These are phyloP conservation scores for Cheilosia impressa DNA, from an alignment of 2,888 invertebrate species.

Conservation along the genomic window DNA sequence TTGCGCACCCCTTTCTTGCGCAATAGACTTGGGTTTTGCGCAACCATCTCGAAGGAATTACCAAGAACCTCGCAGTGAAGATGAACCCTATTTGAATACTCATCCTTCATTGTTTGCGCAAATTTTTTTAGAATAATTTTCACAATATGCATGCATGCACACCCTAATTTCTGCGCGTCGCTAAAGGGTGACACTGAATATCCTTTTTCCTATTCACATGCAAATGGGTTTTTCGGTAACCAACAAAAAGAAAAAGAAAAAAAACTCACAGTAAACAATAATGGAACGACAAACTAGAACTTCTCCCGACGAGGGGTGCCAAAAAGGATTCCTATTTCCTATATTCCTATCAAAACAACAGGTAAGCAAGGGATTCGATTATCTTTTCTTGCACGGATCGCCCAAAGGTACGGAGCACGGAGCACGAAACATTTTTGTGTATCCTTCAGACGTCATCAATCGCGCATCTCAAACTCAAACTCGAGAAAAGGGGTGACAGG, in stretches of 20 bases:
- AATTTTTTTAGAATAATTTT: conserved; percentile 80
- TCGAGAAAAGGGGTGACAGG: conserved; percentile 71
- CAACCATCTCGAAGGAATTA: conserved; percentile 62
- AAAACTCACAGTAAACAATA: conserved; percentile 54
- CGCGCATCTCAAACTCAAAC: conserved; percentile 57
- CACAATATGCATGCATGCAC: conserved; percentile 79
- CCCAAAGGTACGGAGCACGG: conserved; percentile 32
- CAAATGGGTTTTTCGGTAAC: conserved; percentile 79
- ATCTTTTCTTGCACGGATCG: conserved; percentile 52
- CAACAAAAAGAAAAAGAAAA: neutral
- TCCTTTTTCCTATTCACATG: conserved; percentile 83
- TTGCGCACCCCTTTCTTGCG: conserved; percentile 67
- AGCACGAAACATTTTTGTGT: conserved; percentile 57
- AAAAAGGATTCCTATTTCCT: conserved; percentile 13
- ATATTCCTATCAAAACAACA: conserved; percentile 24
- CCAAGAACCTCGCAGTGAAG: conserved; percentile 46
- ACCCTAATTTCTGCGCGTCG: conserved; percentile 78
- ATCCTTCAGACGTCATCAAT: conserved; percentile 75
- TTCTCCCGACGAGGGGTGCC: conserved; percentile 37
- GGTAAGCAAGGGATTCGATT: conserved; percentile 44
- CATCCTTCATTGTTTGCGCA: conserved; percentile 74
- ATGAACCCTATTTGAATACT: conserved; percentile 75
- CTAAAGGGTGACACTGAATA: conserved; percentile 81
- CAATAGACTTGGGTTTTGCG: conserved; percentile 61
- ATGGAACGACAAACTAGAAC: conserved; percentile 30